A percentile compares a stretch with the other conserved stretches of the same genome.
Conservation (phyloP, 2,888 invertebrate species). For the Heliconius cydno region DNA sequence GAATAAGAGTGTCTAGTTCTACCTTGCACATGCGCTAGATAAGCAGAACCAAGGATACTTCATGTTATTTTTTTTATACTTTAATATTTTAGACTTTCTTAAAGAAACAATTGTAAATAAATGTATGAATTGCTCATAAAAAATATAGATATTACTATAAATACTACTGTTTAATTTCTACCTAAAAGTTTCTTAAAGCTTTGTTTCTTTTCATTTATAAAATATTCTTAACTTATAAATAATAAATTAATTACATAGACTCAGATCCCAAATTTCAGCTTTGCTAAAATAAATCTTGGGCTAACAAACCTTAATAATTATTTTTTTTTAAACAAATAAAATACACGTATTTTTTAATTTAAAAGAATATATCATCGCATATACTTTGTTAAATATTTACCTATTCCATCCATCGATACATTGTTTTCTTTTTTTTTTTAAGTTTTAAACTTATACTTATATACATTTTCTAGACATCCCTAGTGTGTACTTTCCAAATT, state of each 20-base stretch:
- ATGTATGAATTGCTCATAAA: neutral
- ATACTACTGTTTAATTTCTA: neutral
- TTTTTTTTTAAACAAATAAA: no score
- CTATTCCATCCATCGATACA: neutral
- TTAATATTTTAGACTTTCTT: neutral
- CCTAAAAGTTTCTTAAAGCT: neutral
- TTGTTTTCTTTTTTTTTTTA: neutral
- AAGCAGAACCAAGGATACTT: neutral
- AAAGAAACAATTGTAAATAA: conserved; percentile 3
- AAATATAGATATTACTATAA: neutral
- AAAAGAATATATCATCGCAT: no score
- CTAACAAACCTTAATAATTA: no score
- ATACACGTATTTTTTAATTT: no score
- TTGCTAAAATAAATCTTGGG: no score
- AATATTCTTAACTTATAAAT: no score
- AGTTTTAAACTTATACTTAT: no score
- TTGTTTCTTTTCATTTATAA: neutral
- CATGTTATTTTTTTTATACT: neutral
- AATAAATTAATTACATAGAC: no score
- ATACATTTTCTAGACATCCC: neutral
- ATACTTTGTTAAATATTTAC: no score
- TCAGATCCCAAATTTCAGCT: no score
- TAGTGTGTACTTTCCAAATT: neutral
- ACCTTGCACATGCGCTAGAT: neutral
- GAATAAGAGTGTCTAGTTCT: neutral